A percentile compares a stretch with the other conserved stretches of the same genome.
These are phyloP conservation scores for Thunnus maccoyii DNA, from an alignment of 2,113 vertebrate species.

Conservation along the genomic window DNA sequence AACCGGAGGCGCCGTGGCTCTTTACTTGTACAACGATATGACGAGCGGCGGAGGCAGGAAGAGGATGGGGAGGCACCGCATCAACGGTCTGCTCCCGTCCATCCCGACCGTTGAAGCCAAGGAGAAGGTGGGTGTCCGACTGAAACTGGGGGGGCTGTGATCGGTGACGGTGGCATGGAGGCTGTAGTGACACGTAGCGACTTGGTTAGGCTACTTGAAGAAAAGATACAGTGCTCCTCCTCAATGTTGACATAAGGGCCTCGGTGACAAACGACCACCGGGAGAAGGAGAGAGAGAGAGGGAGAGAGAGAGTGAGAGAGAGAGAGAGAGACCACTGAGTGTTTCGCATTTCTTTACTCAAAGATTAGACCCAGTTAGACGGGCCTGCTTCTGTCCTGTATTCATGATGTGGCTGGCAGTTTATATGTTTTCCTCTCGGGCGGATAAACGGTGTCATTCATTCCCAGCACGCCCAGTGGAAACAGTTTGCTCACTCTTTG, in stretches of 20 bases:
- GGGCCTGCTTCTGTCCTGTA: conserved; percentile 4
- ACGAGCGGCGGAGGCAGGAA: conserved; percentile 49
- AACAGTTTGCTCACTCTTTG: conserved; percentile 65
- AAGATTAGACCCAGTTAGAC: not conserved
- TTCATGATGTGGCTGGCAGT: not conserved
- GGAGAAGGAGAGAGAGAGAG: not conserved
- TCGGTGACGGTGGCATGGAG: not conserved
- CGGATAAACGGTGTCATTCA: conserved; percentile 64
- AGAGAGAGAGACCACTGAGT: not conserved
- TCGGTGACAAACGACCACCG: not conserved
- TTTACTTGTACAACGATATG: conserved; percentile 73
- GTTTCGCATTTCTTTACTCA: not conserved
- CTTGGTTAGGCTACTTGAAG: not conserved
- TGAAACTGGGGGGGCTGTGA: no score
- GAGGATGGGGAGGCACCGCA: conserved; percentile 60
- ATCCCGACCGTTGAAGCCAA: conserved; percentile 82
- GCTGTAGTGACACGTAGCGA: conserved; percentile 22
- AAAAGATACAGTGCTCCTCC: not conserved
- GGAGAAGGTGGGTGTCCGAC: conserved; percentile 80
- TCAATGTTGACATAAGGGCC: conserved; percentile 46
- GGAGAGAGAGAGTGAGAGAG: no score
- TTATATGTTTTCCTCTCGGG: conserved; percentile 3
- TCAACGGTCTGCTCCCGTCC: conserved; percentile 66
- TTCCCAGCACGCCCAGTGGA: conserved; percentile 65
- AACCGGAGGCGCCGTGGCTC: conserved; percentile 77